phyloP scores from a whole-genome alignment of 2,797 vertebrate genomes.

The Sebastes kiyomatsui region DNA sequence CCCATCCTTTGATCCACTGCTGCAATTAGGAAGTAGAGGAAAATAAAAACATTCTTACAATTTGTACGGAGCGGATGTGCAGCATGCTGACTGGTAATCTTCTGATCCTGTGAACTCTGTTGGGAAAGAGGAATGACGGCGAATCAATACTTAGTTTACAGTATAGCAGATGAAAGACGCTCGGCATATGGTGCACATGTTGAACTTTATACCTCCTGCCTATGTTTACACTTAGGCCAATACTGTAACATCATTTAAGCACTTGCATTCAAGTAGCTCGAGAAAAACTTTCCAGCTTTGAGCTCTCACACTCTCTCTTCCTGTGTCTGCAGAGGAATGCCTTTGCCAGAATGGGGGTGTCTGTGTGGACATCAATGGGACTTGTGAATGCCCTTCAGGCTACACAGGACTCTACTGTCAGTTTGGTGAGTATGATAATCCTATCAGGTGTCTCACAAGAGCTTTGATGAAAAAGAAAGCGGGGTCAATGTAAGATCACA shows the following conservation, averaged over 20 bases:
- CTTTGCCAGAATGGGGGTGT: conserved; percentile 93
- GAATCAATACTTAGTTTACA: conserved; percentile 65
- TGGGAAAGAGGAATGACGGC: conserved; percentile 63
- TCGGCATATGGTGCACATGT: conserved; percentile 61
- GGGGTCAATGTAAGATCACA: not conserved
- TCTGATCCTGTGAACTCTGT: conserved; percentile 61
- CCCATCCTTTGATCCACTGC: conserved; percentile 76
- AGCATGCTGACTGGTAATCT: conserved; percentile 62
- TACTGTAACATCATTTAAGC: conserved; percentile 19
- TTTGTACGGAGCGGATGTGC: conserved; percentile 67
- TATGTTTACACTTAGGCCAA: conserved; percentile 54
- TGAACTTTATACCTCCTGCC: conserved; percentile 53
- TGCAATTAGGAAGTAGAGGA: conserved; percentile 76
- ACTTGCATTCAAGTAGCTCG: conserved; percentile 35
- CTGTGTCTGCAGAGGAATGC: conserved; percentile 81
- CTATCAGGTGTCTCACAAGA: conserved; percentile 41
- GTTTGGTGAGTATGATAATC: conserved; percentile 87
- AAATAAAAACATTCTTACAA: conserved; percentile 80
- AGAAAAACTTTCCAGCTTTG: conserved; percentile 29
- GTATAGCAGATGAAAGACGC: conserved; percentile 65
- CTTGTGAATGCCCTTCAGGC: conserved; percentile 84
- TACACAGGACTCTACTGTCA: conserved; percentile 92
- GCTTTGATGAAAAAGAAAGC: conserved; percentile 1
- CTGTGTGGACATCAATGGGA: conserved; percentile 88
- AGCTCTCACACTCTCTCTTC: conserved; percentile 21